Evolutionary conservation across 2,797 vertebrate genomes (phyloP).

Genomic region (Lophotriccus pileatus): DNA sequence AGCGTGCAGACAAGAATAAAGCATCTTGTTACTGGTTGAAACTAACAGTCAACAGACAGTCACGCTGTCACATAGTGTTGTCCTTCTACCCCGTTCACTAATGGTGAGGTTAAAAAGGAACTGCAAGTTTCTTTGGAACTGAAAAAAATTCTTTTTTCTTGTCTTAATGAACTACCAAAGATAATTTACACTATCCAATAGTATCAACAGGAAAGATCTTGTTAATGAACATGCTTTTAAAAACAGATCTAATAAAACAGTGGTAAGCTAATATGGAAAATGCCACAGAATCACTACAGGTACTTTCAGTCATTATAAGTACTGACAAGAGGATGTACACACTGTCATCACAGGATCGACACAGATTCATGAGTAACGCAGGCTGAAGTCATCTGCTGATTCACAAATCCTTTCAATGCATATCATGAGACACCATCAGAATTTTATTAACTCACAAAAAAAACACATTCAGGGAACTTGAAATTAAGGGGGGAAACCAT

Average conservation of each 20-base stretch:
- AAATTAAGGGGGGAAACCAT: not conserved
- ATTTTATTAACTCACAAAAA: not conserved
- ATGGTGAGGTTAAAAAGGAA: not conserved
- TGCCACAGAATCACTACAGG: not conserved
- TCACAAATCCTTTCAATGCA: not conserved
- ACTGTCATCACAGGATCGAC: not conserved
- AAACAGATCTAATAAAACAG: not conserved
- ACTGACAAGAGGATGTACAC: not conserved
- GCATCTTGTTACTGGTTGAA: not conserved
- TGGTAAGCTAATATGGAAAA: not conserved
- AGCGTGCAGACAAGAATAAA: not conserved
- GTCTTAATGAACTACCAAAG: not conserved
- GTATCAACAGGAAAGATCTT: not conserved
- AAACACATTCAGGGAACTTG: not conserved
- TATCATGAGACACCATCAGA: not conserved
- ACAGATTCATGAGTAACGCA: not conserved
- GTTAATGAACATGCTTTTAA: not conserved
- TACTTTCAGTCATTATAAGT: not conserved
- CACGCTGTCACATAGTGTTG: rapidly evolving
- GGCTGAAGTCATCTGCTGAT: not conserved
- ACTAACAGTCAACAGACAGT: not conserved
- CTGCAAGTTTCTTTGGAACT: not conserved
- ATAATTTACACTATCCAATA: not conserved
- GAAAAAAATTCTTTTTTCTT: not conserved
- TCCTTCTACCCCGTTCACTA: not conserved